These are phyloP conservation scores for Phengaris arion DNA, from an alignment of 2,888 invertebrate genomes.

Conservation along the genomic window DNA sequence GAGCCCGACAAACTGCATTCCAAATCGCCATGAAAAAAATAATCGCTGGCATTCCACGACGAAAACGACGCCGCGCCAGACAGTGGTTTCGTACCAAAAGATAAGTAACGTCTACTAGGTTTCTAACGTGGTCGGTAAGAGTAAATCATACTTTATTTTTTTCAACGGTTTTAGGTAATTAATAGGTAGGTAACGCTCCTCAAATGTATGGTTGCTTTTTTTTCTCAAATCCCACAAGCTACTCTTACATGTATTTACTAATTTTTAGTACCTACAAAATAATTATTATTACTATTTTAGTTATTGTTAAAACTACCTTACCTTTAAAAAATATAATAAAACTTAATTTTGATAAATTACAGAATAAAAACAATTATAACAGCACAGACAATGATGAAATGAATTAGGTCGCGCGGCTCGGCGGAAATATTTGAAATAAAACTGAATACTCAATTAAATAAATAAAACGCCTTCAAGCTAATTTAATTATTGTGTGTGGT, in stretches of 20 bases:
- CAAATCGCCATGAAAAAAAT: slow-evolving; percentile 18
- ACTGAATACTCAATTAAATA: slow-evolving; percentile 19
- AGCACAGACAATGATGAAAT: neutral
- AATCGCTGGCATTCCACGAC: neutral
- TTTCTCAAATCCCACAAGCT: too few relatives aligned
- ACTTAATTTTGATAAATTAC: neutral
- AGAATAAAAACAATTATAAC: neutral
- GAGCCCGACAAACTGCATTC: slow-evolving; percentile 28
- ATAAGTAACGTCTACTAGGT: slow-evolving; percentile 2
- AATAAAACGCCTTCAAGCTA: slow-evolving; percentile 18
- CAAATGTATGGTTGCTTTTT: too few relatives aligned
- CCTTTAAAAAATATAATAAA: too few relatives aligned
- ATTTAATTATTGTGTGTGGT: slow-evolving; percentile 1
- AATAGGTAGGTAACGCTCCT: too few relatives aligned
- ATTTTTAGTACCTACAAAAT: too few relatives aligned
- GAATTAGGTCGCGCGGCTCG: neutral
- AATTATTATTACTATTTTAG: too few relatives aligned
- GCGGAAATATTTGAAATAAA: slow-evolving; percentile 14
- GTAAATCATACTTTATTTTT: neutral
- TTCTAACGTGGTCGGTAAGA: neutral
- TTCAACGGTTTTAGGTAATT: too few relatives aligned
- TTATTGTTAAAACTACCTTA: too few relatives aligned
- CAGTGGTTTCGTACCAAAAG: neutral
- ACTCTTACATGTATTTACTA: too few relatives aligned
- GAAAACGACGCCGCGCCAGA: neutral